These are phyloP conservation scores for Aphidius colemani DNA, from an alignment of 2,888 invertebrate species.

Conservation along the genomic window DNA sequence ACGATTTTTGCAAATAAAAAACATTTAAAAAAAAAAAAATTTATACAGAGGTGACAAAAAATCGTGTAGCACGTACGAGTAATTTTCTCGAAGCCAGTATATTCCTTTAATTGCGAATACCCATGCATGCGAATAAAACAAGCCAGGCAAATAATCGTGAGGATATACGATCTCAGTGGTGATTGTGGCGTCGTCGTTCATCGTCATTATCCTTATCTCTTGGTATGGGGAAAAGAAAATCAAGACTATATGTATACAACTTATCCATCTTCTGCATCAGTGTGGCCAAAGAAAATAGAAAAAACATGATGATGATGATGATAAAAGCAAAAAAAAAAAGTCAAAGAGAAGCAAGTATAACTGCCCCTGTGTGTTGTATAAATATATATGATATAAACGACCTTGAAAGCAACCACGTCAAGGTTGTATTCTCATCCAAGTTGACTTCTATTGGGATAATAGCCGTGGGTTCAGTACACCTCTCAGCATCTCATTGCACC, in stretches of 20 bases:
- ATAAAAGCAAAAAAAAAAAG: background rate
- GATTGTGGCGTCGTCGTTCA: conserved; percentile 14
- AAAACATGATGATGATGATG: background rate
- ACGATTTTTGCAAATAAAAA: background rate
- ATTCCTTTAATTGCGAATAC: conserved; percentile 44
- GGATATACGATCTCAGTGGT: conserved; percentile 20
- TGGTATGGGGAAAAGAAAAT: background rate
- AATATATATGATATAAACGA: conserved; percentile 15
- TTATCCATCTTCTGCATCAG: no score
- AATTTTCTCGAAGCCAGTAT: conserved; percentile 37
- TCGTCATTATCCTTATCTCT: conserved; percentile 28
- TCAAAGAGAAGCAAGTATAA: background rate
- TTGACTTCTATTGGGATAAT: background rate
- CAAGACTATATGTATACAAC: no score
- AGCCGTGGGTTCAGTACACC: background rate
- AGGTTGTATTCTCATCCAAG: conserved; percentile 22
- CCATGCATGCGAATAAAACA: conserved; percentile 20
- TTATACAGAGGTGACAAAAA: conserved; percentile 18
- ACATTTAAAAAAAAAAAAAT: conserved; percentile 11
- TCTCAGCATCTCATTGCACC: conserved; percentile 7
- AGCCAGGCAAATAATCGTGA: conserved; percentile 14
- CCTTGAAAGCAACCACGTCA: conserved; percentile 29
- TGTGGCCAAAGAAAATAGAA: conserved; percentile 2
- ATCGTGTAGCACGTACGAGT: conserved; percentile 31
- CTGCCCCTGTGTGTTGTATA: conserved; percentile 6